These are phyloP conservation scores for Suillia variegata DNA, from an alignment of 2,888 invertebrate species.

Conservation along the genomic window DNA sequence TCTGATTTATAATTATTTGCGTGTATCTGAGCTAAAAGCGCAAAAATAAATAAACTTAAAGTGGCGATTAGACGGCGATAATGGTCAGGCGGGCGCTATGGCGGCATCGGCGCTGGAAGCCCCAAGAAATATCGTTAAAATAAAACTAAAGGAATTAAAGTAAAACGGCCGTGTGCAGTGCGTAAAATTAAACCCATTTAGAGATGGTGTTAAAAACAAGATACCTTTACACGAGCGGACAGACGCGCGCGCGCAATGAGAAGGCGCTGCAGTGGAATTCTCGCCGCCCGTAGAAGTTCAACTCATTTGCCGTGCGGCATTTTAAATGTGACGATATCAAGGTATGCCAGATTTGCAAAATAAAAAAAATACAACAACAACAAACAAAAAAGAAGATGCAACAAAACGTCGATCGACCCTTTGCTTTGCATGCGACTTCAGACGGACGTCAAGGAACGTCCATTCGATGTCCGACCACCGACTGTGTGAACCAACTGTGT, in stretches of 20 bases:
- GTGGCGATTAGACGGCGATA: constrained; percentile 4
- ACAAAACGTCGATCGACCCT: neutral
- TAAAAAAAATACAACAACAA: too few relatives aligned
- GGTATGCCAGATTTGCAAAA: neutral
- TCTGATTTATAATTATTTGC: constrained; percentile 56
- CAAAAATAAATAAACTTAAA: constrained; percentile 51
- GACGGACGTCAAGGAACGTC: constrained; percentile 16
- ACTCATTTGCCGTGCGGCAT: neutral
- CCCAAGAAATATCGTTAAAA: too few relatives aligned
- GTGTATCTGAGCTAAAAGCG: constrained; percentile 35
- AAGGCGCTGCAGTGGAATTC: neutral
- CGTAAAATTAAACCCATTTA: constrained; percentile 52
- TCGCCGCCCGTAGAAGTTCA: neutral
- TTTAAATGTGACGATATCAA: neutral
- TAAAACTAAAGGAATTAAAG: too few relatives aligned
- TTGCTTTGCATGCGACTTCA: neutral
- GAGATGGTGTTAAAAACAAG: constrained; percentile 50
- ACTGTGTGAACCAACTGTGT: constrained; percentile 34
- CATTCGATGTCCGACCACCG: too few relatives aligned
- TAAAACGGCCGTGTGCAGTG: constrained; percentile 1
- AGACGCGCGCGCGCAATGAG: constrained; percentile 18
- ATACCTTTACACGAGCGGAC: constrained; percentile 31
- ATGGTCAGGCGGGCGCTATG: too few relatives aligned
- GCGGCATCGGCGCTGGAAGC: too few relatives aligned
- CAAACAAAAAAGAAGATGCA: too few relatives aligned